Conservation (phyloP, 2,113 vertebrate genomes). For the Delphinapterus leucas region DNA sequence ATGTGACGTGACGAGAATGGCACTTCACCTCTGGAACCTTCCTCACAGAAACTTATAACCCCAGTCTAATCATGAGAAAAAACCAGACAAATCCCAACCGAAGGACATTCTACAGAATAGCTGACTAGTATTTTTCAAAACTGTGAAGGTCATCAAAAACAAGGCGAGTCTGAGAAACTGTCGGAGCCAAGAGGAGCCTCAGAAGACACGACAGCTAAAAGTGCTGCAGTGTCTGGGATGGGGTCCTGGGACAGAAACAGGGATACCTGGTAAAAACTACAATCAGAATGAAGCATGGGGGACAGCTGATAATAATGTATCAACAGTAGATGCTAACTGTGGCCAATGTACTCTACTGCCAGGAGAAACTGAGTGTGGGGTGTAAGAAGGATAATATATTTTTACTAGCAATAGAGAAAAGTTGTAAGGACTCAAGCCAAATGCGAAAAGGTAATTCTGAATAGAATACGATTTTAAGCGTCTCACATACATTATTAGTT, state of each 20-base stretch:
- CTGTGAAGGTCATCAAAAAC: conserved; percentile 24
- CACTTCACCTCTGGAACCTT: background rate
- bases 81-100: background rate
- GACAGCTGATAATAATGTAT: background rate
- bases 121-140: background rate
- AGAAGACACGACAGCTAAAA: background rate
- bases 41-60: background rate
- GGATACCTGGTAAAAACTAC: background rate
- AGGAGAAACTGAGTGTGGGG: background rate
- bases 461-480: background rate
- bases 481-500: background rate
- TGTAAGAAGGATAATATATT: background rate
- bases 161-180: background rate
- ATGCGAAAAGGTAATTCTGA: background rate
- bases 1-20: background rate
- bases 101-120: conserved; percentile 38
- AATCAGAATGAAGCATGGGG: background rate
- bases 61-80: conserved; percentile 12
- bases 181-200: background rate
- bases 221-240: no score
- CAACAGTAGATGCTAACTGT: background rate
- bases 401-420: background rate
- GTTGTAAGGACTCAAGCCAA: background rate
- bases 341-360: background rate
- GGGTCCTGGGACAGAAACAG: background rate